Conservation (phyloP, 1,140 invertebrate genomes). For the Drosophila navojoa region DNA sequence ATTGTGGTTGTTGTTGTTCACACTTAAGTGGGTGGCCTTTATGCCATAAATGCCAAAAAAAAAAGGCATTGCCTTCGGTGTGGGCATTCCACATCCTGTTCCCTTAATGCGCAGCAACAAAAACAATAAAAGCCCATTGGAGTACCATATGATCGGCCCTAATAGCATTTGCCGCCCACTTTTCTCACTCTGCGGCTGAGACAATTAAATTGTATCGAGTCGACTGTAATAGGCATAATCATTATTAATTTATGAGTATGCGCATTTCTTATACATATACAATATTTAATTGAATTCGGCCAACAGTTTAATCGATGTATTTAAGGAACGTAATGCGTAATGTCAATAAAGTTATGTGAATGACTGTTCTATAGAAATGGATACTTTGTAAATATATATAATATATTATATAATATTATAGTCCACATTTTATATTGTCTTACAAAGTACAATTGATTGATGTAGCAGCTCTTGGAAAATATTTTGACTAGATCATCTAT, state of each 20-base stretch:
- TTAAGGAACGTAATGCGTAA: neutral
- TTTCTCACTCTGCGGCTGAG: neutral
- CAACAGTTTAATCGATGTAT: neutral
- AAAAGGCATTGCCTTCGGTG: slow-evolving; percentile 19
- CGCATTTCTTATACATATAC: neutral
- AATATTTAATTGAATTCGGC: slow-evolving; percentile 4
- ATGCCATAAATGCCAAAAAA: slow-evolving; percentile 44
- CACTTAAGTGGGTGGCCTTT: slow-evolving; percentile 72
- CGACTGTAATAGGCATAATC: slow-evolving; percentile 30
- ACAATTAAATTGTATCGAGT: slow-evolving; percentile 43
- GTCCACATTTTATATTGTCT: too few species aligned
- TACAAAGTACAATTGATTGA: neutral
- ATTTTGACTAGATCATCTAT: slow-evolving; percentile 19
- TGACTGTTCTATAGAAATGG: too few species aligned
- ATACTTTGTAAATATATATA: too few species aligned
- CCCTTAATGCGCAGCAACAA: slow-evolving; percentile 12
- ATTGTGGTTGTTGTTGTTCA: slow-evolving; percentile 37
- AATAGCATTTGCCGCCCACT: slow-evolving; percentile 36
- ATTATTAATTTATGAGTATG: slow-evolving; percentile 41
- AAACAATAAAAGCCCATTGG: slow-evolving; percentile 52
- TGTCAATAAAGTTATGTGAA: neutral
- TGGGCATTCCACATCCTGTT: neutral
- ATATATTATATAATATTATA: too few species aligned
- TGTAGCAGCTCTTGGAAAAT: neutral
- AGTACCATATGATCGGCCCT: slow-evolving; percentile 32